These are phyloP conservation scores for Operophtera brumata DNA, from an alignment of 2,888 invertebrate genomes.

Conservation along the genomic window DNA sequence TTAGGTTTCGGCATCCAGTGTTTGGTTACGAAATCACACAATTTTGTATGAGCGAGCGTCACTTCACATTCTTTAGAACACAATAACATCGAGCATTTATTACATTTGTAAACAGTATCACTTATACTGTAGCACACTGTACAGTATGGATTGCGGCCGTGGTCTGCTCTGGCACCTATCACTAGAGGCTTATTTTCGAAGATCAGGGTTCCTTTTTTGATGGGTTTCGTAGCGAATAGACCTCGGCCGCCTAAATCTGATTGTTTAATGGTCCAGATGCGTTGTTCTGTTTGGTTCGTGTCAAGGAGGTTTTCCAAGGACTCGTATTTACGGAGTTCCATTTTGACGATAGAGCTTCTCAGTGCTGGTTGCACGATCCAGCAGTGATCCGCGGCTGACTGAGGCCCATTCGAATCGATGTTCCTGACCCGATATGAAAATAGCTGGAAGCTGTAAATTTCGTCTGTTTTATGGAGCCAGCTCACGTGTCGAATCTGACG, in stretches of 20 bases:
- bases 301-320: constrained; percentile 34
- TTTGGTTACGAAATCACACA: constrained; percentile 82
- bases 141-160: constrained; percentile 78
- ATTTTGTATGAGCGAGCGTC: constrained; percentile 75
- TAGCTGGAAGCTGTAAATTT: constrained; percentile 69
- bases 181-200: constrained; percentile 85
- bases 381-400: constrained; percentile 54
- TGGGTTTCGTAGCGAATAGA: constrained; percentile 83
- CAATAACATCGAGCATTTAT: constrained; percentile 83
- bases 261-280: constrained; percentile 78
- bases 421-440: constrained; percentile 69
- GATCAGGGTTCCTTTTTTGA: constrained; percentile 83
- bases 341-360: constrained; percentile 31
- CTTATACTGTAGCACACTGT: constrained; percentile 81
- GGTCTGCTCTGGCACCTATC: constrained; percentile 82
- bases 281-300: constrained; percentile 15
- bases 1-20: constrained; percentile 66
- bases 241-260: constrained; percentile 85
- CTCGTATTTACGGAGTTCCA: constrained; percentile 34
- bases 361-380: constrained; percentile 38
- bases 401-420: constrained; percentile 45
- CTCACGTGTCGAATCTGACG: constrained; percentile 64
- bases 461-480: constrained; percentile 54
- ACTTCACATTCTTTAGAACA: constrained; percentile 83
- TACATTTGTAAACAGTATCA: constrained; percentile 69